A percentile compares a stretch with the other conserved stretches of the same genome.
Conservation (phyloP, 2,797 vertebrate species). For the Hoplostethus mediterraneus region DNA sequence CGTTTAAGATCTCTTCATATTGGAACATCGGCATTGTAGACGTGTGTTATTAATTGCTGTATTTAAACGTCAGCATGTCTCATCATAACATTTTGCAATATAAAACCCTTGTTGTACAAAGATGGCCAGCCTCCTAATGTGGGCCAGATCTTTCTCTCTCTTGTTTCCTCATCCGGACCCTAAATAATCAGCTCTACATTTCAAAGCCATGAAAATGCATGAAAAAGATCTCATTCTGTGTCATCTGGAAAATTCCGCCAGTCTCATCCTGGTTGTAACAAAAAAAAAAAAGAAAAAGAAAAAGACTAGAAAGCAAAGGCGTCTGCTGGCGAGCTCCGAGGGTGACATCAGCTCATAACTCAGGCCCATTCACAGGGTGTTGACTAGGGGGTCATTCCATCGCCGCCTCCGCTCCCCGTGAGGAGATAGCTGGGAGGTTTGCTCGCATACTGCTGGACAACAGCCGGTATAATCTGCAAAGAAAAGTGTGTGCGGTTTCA, state of each 20-base stretch:
- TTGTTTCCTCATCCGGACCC: constrained; percentile 22
- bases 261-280: constrained; percentile 49
- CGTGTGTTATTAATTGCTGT: constrained; percentile 10
- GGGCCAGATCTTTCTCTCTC: constrained; percentile 28
- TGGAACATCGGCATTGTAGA: background rate
- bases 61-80: constrained; percentile 3
- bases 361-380: constrained; percentile 59
- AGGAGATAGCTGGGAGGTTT: constrained; percentile 40
- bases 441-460: constrained; percentile 7
- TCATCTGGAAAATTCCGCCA: constrained; percentile 71
- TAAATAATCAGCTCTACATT: constrained; percentile 48
- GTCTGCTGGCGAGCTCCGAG: constrained; percentile 47
- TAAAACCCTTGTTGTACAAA: constrained; percentile 29
- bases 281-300: constrained; percentile 30
- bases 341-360: constrained; percentile 78
- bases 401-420: constrained; percentile 36
- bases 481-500: background rate
- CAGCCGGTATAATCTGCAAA: constrained; percentile 17
- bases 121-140: constrained; percentile 20
- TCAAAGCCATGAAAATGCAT: constrained; percentile 40
- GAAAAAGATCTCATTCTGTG: constrained; percentile 51
- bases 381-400: constrained; percentile 54
- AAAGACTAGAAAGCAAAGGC: constrained; percentile 40
- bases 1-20: constrained; percentile 10
- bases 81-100: constrained; percentile 12